Base-by-base conservation (phyloP, 2,113 vertebrate genomes). In the Erythrocercus mccallii region DNA sequence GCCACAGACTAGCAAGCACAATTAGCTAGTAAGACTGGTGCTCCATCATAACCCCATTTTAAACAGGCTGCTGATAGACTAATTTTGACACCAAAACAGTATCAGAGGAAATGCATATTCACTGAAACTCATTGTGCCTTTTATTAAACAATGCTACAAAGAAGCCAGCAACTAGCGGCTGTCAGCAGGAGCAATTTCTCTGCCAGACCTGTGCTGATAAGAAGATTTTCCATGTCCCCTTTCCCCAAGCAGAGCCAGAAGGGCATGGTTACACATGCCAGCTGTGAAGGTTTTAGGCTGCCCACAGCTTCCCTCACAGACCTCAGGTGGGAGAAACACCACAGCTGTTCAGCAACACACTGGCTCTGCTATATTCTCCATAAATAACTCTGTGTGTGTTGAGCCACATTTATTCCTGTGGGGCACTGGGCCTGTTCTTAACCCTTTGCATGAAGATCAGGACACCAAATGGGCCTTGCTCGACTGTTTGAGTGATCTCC, bases 341-440 rank as follows among this genome's bases (percentile, higher is more conserved):
- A 0, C 0, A 0, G n/a, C 51, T 2, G 0, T 19, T 38, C 25
- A 17, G 16, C 76, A 42, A 50, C 30, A 30, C 1, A 5, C 33
- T 5, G 0, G 19, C 33, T 62, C 61, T 37, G 31, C 47, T 22
- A 6, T 23, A 72, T 18, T 48, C 9, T 64, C 57, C 18, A 3
- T 10, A 51, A 88, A 45, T 22, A 30, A 8, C 15, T 12, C 0
- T 0, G 30, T 5, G 1, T 24, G 20, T 2, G 0, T 2, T 35
- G 48, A 65, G 37, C 35, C 3, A 0, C 8, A 2, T 45, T 58
- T 68, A 35, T 54, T 74, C 38, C 61, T 62, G 17, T 22, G 37
- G 22, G 37, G n/a, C 24, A 15, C 48, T 30, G 18, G 35, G 15
- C 37, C 28, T 50, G 8, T 27, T 54, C 48, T 68, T 80, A 37